These are phyloP conservation scores for Erpetoichthys calabaricus DNA, from an alignment of 2,797 vertebrate genomes.

Conservation along the genomic window DNA sequence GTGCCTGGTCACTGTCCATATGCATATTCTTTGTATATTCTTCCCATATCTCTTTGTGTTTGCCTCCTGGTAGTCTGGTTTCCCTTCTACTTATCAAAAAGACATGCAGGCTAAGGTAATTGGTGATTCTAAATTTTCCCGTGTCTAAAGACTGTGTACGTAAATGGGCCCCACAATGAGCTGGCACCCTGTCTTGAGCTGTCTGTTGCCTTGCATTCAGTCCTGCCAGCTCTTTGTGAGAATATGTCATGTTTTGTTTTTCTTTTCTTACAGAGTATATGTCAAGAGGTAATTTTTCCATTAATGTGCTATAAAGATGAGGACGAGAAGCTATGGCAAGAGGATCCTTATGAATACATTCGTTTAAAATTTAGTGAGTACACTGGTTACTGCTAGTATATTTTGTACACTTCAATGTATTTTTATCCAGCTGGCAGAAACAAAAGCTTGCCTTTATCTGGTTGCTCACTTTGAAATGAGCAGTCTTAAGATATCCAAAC, in stretches of 20 bases:
- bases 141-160: no score
- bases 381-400: slow-evolving; percentile 5
- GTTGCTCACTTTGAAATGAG: not conserved
- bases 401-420: not conserved
- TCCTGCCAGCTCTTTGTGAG: no score
- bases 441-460: not conserved
- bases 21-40: no score
- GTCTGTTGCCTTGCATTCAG: no score
- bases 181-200: no score
- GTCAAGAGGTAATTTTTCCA: slow-evolving; percentile 87
- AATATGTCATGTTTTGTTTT: slow-evolving; percentile 6
- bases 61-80: no score
- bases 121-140: no score
- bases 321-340: slow-evolving; percentile 91
- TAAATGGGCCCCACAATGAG: no score
- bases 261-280: slow-evolving; percentile 55
- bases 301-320: slow-evolving; percentile 97
- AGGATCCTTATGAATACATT: slow-evolving; percentile 91
- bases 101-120: no score
- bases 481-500: not conserved
- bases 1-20: no score
- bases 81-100: no score
- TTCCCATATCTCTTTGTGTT: no score
- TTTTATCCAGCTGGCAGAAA: not conserved
- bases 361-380: slow-evolving; percentile 91